Base-by-base conservation (phyloP, 2,113 vertebrate species). In the Chaetodon trifascialis region DNA sequence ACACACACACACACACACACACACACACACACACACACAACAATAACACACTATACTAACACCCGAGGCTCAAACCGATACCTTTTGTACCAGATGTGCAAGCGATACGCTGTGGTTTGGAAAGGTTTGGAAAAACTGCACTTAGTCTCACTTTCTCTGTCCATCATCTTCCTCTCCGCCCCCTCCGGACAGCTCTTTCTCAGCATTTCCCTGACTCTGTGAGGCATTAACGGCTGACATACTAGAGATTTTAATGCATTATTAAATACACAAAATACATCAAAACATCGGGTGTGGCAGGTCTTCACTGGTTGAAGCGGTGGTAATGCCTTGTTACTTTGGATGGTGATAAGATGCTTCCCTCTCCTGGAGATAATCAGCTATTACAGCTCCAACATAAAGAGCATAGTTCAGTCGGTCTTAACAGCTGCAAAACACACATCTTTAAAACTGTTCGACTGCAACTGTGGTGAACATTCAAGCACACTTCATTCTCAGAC, bases 321-420 rank as follows among this genome's bases (percentile, higher is more conserved):
- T 47, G 3, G 51, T 17, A 1, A 51, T 25, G 4, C 0, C 8
- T 47, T 69, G 11, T 58, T 17, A 30, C 7, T 23, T 3, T 5
- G 11, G 9, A 23, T 46, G 40, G 2, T 84, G 58, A 79, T 59
- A 3, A 68, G 14, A 84, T 91, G 79, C 77, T 80, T 72, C 91
- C 87, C 88, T 83, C 92, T 90, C 30, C 59, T 93, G 93, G 93
- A 76, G 3, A 56, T 4, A 71, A 46, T n/a, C 19, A 5, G 73
- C 60, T 65, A 91, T 82, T 89, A 81, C 92, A 90, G 63, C 4
- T 63, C 16, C 30, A 36, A 67, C n/a, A 49, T 6, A 19, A 9
- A 62, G 11, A 52, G 25, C 5, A 8, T 25, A 59, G 1, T 23
- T 40, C 3, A 25, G 11, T 42, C 9, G 4, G 40, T 44, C 42